These are phyloP conservation scores for Gastrophysa polygoni DNA, from an alignment of 2,888 invertebrate species.

Conservation along the genomic window DNA sequence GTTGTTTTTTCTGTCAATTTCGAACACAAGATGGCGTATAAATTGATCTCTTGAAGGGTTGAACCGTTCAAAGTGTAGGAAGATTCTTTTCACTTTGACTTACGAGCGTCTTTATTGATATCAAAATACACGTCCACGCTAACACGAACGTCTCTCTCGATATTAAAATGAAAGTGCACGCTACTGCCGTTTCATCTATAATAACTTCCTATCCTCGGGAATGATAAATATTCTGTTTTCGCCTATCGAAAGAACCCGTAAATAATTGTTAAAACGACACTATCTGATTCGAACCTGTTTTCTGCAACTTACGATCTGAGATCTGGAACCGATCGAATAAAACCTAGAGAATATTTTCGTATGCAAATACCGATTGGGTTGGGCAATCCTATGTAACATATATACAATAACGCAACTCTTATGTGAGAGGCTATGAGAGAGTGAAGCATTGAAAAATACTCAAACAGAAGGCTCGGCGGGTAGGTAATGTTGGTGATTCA, in stretches of 20 bases:
- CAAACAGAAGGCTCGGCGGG: constrained; percentile 21
- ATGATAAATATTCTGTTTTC: constrained; percentile 14
- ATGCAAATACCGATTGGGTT: constrained; percentile 25
- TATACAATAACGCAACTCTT: too few species aligned
- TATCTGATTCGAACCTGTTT: constrained; percentile 16
- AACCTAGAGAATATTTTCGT: constrained; percentile 18
- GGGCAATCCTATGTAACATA: too few species aligned
- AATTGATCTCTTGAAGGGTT: too few species aligned
- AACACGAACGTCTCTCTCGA: too few species aligned
- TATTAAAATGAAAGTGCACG: too few species aligned
- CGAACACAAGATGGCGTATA: too few species aligned
- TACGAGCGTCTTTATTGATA: too few species aligned
- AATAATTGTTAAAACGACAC: constrained; percentile 15
- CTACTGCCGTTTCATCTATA: neutral
- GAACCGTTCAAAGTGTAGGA: too few species aligned
- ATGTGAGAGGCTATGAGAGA: too few species aligned
- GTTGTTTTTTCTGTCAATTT: too few species aligned
- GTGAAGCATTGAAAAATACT: constrained; percentile 19
- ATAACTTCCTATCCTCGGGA: constrained; percentile 11
- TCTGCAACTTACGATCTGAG: constrained; percentile 6
- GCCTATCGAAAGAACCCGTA: constrained; percentile 6
- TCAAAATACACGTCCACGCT: too few species aligned
- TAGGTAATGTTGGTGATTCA: constrained; percentile 19
- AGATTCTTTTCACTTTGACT: too few species aligned
- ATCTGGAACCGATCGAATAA: constrained; percentile 16